phyloP scores from a whole-genome alignment of 2,113 vertebrate genomes.

The Stomatorhinus ivindoensis region DNA sequence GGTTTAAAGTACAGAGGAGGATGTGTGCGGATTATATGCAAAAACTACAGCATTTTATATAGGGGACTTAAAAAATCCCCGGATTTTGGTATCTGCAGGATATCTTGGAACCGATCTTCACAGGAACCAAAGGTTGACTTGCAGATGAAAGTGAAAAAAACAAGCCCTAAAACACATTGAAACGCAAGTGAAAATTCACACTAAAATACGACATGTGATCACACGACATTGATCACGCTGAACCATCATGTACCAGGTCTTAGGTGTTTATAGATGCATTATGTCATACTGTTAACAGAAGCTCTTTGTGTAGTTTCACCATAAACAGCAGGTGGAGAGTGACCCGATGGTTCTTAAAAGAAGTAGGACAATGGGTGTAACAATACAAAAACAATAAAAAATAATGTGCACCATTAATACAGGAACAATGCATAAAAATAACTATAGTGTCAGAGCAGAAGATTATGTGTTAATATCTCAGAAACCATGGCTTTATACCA shows the following conservation, averaged over 20 bases:
- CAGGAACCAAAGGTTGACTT: too few relatives aligned
- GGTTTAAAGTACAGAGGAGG: too few relatives aligned
- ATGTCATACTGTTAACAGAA: background rate
- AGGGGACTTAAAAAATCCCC: too few relatives aligned
- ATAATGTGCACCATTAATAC: background rate
- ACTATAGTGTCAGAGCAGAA: background rate
- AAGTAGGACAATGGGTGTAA: background rate
- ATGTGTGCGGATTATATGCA: too few relatives aligned
- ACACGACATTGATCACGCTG: too few relatives aligned
- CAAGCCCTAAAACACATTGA: too few relatives aligned
- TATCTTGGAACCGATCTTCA: too few relatives aligned
- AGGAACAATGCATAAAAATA: background rate
- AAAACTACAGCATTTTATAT: too few relatives aligned
- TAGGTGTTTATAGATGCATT: background rate
- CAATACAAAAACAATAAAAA: background rate
- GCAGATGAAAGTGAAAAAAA: too few relatives aligned
- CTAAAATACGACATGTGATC: too few relatives aligned
- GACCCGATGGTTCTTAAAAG: background rate
- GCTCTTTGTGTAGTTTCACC: background rate
- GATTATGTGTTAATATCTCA: background rate
- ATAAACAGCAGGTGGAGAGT: background rate
- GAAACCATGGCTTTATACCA: background rate
- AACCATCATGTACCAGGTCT: background rate
- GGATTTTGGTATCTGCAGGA: too few relatives aligned
- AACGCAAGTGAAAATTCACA: too few relatives aligned